Evolutionary conservation across 2,113 vertebrate species (phyloP).

Genomic region (Stictonetta naevosa): DNA sequence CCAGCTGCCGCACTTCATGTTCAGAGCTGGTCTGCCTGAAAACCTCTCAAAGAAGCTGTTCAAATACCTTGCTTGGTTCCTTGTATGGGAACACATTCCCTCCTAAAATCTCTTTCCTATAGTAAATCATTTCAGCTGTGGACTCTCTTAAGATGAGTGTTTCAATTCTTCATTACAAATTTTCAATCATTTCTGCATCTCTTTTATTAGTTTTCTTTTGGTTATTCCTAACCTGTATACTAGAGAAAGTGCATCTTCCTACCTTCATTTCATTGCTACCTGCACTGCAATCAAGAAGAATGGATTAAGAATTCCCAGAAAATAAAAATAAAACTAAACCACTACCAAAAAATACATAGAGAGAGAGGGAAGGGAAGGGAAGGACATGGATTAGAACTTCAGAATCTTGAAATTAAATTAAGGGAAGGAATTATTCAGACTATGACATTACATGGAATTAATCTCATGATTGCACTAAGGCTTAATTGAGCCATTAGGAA

Average conservation of each 20-base stretch:
- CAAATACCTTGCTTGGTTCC: background rate
- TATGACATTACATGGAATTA: background rate
- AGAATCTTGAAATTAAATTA: background rate
- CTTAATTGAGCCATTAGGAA: background rate
- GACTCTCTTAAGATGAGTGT: background rate
- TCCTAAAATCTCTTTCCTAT: background rate
- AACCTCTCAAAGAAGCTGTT: background rate
- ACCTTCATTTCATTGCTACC: no score
- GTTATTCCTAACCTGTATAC: background rate
- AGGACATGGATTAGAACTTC: background rate
- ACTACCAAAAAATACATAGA: no score
- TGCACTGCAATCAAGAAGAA: background rate
- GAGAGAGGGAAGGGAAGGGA: background rate
- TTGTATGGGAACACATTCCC: accelerated
- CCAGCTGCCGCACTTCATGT: background rate
- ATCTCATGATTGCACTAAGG: background rate
- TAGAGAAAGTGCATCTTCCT: background rate
- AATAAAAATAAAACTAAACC: no score
- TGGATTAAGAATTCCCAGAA: background rate
- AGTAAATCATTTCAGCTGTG: background rate
- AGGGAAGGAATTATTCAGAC: background rate
- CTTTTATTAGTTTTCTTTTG: no score
- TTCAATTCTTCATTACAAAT: background rate
- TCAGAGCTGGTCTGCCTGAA: background rate
- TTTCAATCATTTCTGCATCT: background rate